phyloP scores from a whole-genome alignment of 2,888 invertebrate species.

The Drosophila emarginata region DNA sequence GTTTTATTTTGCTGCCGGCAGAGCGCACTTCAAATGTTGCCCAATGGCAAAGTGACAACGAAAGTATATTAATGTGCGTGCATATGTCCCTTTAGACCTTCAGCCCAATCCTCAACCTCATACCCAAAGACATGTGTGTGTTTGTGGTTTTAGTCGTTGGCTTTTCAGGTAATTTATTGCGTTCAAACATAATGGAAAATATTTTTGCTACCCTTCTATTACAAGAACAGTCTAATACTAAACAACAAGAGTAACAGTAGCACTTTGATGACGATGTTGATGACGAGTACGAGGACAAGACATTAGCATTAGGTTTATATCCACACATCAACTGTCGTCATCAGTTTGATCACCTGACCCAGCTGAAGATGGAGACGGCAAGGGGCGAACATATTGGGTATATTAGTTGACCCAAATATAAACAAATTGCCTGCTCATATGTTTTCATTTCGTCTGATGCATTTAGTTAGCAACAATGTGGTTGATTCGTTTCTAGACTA shows the following conservation, averaged over 20 bases:
- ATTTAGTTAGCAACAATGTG: constrained; percentile 39
- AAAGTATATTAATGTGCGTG: constrained; percentile 79
- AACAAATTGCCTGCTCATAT: constrained; percentile 69
- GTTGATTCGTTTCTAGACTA: neutral
- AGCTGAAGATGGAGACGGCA: constrained; percentile 24
- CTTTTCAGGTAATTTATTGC: constrained; percentile 80
- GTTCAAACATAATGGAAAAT: constrained; percentile 78
- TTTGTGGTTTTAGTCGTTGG: constrained; percentile 71
- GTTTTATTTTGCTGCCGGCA: constrained; percentile 74
- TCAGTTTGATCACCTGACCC: constrained; percentile 67
- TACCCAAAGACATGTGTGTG: constrained; percentile 23
- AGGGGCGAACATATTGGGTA: constrained; percentile 37
- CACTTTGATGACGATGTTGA: constrained; percentile 29
- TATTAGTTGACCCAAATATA: constrained; percentile 68
- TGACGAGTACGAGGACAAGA: constrained; percentile 43
- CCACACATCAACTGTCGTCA: constrained; percentile 70
- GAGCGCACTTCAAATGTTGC: constrained; percentile 73
- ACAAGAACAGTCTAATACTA: constrained; percentile 34
- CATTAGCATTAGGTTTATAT: constrained; percentile 78
- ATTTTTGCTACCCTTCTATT: constrained; percentile 71
- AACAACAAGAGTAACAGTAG: neutral
- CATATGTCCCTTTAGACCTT: constrained; percentile 49
- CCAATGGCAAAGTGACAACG: constrained; percentile 79
- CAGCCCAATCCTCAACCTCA: constrained; percentile 13
- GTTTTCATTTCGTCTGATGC: constrained; percentile 71